A percentile compares a stretch with the other conserved stretches of the same genome.
Evolutionary conservation across 2,888 invertebrate species (phyloP).

Genomic region (Nomada ruficornis): DNA sequence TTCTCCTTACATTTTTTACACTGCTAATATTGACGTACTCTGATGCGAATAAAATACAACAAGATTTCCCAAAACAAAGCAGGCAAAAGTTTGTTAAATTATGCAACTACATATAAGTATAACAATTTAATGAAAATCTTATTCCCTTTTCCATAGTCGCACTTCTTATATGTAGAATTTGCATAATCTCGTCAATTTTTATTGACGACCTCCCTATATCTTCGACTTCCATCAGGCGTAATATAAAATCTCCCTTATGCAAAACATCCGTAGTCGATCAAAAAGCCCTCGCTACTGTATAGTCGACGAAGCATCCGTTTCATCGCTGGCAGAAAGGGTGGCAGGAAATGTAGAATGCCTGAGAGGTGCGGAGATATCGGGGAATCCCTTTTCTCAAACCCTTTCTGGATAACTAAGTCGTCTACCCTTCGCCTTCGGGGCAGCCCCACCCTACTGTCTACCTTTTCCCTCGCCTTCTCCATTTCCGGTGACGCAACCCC

Average conservation of each 20-base stretch:
- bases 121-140: no score
- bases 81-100: no score
- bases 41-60: no score
- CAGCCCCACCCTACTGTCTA: slow-evolving; percentile 33
- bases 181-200: not conserved
- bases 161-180: no score
- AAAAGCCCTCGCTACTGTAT: slow-evolving; percentile 30
- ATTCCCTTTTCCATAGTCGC: no score
- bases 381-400: slow-evolving; percentile 67
- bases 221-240: not conserved
- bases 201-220: not conserved
- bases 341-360: slow-evolving; percentile 62
- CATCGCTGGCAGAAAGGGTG: slow-evolving; percentile 37
- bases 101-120: no score
- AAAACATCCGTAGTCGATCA: slow-evolving; percentile 38
- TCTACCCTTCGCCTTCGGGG: slow-evolving; percentile 66
- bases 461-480: slow-evolving; percentile 16
- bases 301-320: slow-evolving; percentile 44
- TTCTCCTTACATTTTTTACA: no score
- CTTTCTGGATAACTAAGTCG: slow-evolving; percentile 74
- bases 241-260: not conserved
- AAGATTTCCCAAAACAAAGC: no score
- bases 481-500: slow-evolving; percentile 24
- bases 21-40: no score
- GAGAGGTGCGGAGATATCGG: slow-evolving; percentile 56